Evolutionary conservation across 2,888 invertebrate genomes (phyloP).

Genomic region (Lycia hirtaria): DNA sequence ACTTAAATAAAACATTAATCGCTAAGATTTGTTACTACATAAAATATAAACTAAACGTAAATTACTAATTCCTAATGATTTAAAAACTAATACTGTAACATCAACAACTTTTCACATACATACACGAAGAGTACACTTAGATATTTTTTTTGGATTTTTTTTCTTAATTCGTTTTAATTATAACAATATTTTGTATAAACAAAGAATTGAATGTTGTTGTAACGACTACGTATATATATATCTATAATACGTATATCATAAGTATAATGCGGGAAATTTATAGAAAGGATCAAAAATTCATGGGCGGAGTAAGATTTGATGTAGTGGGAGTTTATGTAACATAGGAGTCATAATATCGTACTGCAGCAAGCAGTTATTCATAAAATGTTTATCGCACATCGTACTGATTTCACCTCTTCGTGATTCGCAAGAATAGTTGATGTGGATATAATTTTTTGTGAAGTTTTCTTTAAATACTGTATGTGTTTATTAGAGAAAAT

Average conservation of each 20-base stretch:
- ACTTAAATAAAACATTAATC: slow-evolving; percentile 66
- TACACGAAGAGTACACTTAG: slow-evolving; percentile 58
- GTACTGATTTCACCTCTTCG: background rate
- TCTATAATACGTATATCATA: slow-evolving; percentile 23
- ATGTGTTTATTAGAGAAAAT: background rate
- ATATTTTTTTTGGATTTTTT: slow-evolving; percentile 44
- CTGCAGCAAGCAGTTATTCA: slow-evolving; percentile 3
- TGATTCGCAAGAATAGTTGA: background rate
- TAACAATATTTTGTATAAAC: slow-evolving; percentile 72
- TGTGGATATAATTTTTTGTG: background rate
- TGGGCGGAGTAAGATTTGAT: slow-evolving; percentile 32
- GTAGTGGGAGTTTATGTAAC: slow-evolving; percentile 4
- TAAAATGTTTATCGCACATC: background rate
- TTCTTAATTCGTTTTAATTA: slow-evolving; percentile 46
- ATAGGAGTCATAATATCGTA: background rate
- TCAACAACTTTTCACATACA: slow-evolving; percentile 67
- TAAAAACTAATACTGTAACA: slow-evolving; percentile 78
- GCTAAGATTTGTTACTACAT: slow-evolving; percentile 68
- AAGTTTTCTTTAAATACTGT: background rate
- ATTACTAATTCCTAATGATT: slow-evolving; percentile 74
- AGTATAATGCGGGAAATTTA: slow-evolving; percentile 28
- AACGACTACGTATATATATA: slow-evolving; percentile 35
- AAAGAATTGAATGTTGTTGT: slow-evolving; percentile 57
- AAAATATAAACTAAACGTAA: slow-evolving; percentile 81
- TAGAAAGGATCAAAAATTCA: slow-evolving; percentile 31